Percentiles rank a stretch among this genome's conserved stretches.
Conservation (phyloP, 2,888 invertebrate genomes). For the Tipula confusa region DNA sequence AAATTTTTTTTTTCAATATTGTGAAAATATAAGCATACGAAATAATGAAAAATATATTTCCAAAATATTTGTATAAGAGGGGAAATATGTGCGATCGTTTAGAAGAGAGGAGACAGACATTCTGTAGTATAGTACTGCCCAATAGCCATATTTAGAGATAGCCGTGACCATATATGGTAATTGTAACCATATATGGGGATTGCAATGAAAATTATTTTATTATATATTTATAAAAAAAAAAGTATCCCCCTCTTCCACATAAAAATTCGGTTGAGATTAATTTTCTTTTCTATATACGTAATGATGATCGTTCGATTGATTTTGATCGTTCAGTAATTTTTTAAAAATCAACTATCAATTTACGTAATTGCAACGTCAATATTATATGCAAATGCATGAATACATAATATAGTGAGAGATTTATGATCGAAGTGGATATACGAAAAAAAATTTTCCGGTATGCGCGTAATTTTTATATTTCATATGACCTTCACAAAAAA, state of each 20-base stretch:
- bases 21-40: neutral
- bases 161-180: conserved; percentile 33
- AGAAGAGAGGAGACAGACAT: neutral
- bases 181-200: conserved; percentile 34
- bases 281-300: no score
- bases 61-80: neutral
- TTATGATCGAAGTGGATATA: neutral
- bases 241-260: neutral
- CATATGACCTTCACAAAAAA: neutral
- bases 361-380: neutral
- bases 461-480: neutral
- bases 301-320: neutral
- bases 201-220: neutral
- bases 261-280: neutral
- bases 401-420: neutral
- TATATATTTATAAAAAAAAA: neutral
- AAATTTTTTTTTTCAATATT: neutral
- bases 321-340: neutral
- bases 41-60: neutral
- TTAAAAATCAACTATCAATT: neutral
- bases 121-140: conserved; percentile 26
- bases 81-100: neutral
- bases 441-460: neutral
- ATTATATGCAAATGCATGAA: neutral
- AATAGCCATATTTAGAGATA: conserved; percentile 33